Conservation (phyloP, 1,140 invertebrate genomes). For the Mylabris phalerata region DNA sequence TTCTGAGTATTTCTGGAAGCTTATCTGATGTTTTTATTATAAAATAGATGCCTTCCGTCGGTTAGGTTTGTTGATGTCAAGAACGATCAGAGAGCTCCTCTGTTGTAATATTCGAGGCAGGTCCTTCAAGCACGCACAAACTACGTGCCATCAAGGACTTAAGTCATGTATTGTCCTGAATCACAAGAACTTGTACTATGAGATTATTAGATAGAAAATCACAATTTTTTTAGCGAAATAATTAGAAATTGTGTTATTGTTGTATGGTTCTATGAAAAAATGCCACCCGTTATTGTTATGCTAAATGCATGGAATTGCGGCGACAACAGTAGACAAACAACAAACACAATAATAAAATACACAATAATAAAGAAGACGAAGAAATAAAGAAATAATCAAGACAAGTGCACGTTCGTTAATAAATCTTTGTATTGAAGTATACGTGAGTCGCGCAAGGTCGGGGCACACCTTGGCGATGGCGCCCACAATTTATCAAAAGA, state of each 20-base stretch:
- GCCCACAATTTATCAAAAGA: conserved; percentile 11
- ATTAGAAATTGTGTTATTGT: background rate
- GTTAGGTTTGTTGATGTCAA: too few relatives aligned
- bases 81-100: too few relatives aligned
- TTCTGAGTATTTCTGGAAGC: too few relatives aligned
- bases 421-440: background rate
- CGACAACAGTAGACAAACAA: conserved; percentile 2
- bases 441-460: conserved; percentile 27
- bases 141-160: conserved; percentile 26
- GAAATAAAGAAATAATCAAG: too few relatives aligned
- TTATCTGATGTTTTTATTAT: too few relatives aligned
- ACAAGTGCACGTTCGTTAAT: too few relatives aligned
- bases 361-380: too few relatives aligned
- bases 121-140: conserved; percentile 26
- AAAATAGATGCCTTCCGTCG: too few relatives aligned
- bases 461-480: conserved; percentile 24
- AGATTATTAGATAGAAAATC: background rate
- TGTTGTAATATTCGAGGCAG: conserved; percentile 22
- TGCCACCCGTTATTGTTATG: background rate
- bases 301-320: background rate
- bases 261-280: background rate
- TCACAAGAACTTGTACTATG: background rate
- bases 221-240: background rate
- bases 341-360: background rate
- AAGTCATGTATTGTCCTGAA: conserved; percentile 18